Percentiles rank a stretch among this genome's conserved stretches.
Evolutionary conservation across 2,797 vertebrate genomes (phyloP).

Genomic region (Anguilla pacifica): DNA sequence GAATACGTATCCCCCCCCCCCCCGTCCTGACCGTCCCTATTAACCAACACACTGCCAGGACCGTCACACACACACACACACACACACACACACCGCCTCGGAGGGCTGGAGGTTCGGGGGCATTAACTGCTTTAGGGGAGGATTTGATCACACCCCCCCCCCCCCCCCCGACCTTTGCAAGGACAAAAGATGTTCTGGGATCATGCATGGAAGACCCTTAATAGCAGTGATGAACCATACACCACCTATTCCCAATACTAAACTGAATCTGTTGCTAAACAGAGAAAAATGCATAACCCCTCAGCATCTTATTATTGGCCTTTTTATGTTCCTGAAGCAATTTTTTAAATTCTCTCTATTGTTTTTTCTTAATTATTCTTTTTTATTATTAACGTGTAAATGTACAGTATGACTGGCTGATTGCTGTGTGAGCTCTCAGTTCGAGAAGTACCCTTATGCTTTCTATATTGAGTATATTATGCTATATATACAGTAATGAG

Average conservation of each 20-base stretch:
- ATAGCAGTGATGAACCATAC: slow-evolving; percentile 44
- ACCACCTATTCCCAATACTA: slow-evolving; percentile 28
- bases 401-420: neutral
- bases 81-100: slow-evolving; percentile 45
- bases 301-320: neutral
- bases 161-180: slow-evolving; percentile 47
- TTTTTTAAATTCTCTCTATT: neutral
- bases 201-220: slow-evolving; percentile 47
- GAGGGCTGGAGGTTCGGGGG: slow-evolving; percentile 65
- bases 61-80: slow-evolving; percentile 74
- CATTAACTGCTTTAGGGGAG: slow-evolving; percentile 55
- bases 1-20: slow-evolving; percentile 70
- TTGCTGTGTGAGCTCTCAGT: neutral
- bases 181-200: slow-evolving; percentile 65
- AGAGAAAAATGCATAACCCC: neutral
- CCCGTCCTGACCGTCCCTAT: slow-evolving; percentile 69
- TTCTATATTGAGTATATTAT: no score
- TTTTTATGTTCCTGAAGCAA: neutral
- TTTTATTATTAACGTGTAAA: neutral
- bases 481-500: no score
- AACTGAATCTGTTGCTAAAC: slow-evolving; percentile 11
- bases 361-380: neutral
- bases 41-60: slow-evolving; percentile 80
- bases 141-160: slow-evolving; percentile 64
- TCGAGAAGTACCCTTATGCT: neutral